A percentile compares a stretch with the other conserved stretches of the same genome.
These are phyloP conservation scores for Antechinus flavipes DNA, from an alignment of 2,113 vertebrate genomes.

Conservation along the genomic window DNA sequence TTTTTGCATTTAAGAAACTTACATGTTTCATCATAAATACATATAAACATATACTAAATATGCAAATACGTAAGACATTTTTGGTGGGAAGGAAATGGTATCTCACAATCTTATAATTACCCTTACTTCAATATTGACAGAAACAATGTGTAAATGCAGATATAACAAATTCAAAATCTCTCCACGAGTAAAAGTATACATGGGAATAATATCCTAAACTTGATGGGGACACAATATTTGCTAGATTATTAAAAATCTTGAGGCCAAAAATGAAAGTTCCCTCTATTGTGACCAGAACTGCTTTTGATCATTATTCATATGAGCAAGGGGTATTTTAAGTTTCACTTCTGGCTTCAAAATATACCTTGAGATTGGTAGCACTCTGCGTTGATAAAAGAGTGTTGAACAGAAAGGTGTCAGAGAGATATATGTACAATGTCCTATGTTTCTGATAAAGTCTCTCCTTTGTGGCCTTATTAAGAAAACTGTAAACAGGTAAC, in stretches of 20 bases:
- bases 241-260: neutral
- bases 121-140: neutral
- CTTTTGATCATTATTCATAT: conserved; percentile 70
- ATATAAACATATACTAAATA: neutral
- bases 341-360: conserved; percentile 67
- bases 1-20: neutral
- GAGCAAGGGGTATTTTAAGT: conserved; percentile 71
- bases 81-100: neutral
- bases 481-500: neutral
- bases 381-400: conserved; percentile 33
- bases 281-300: conserved; percentile 46
- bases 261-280: conserved; percentile 25
- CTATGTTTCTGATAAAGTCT: neutral
- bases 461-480: conserved; percentile 18
- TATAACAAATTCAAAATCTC: neutral
- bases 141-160: neutral
- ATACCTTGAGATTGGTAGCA: conserved; percentile 55
- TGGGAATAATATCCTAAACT: neutral
- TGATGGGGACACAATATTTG: neutral
- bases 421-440: neutral
- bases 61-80: neutral
- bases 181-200: neutral
- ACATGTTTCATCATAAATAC: neutral
- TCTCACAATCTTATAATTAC: neutral
- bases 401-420: conserved; percentile 19